phyloP scores from a whole-genome alignment of 2,113 vertebrate species.

The Oncorhynchus mykiss region DNA sequence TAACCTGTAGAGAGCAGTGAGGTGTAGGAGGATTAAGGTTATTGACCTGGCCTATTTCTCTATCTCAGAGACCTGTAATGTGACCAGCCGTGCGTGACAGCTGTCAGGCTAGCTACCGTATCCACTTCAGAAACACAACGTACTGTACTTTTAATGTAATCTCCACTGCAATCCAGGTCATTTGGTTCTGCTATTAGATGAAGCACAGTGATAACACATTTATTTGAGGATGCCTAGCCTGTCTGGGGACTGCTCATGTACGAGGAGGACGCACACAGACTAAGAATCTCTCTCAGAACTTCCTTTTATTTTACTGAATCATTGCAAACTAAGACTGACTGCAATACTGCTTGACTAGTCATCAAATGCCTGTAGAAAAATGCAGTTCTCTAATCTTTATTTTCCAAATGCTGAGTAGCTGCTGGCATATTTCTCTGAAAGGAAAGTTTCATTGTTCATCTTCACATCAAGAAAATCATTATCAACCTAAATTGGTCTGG shows the following conservation, averaged over 20 bases:
- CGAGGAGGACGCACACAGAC: conserved; percentile 37
- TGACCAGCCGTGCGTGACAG: neutral
- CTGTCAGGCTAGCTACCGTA: neutral
- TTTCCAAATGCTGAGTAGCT: neutral
- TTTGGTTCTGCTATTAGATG: too few relatives aligned
- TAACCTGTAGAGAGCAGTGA: neutral
- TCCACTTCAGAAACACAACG: too few relatives aligned
- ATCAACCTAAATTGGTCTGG: too few relatives aligned
- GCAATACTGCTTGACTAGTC: conserved; percentile 24
- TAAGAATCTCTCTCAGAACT: neutral
- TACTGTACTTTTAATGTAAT: too few relatives aligned
- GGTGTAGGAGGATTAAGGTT: neutral
- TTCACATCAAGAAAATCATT: too few relatives aligned
- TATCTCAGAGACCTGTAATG: neutral
- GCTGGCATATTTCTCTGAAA: too few relatives aligned
- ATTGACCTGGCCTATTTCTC: neutral
- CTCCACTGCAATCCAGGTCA: too few relatives aligned
- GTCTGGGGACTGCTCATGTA: conserved; percentile 38
- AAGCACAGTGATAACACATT: too few relatives aligned
- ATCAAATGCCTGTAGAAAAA: conserved; percentile 26
- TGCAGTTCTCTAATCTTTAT: conserved; percentile 13
- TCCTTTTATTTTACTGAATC: conserved; percentile 21
- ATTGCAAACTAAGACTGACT: conserved; percentile 25
- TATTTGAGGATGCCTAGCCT: conserved; percentile 27
- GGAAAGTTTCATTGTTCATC: too few relatives aligned